phyloP scores from a whole-genome alignment of 2,888 invertebrate species.

The Phyllotreta striolata region DNA sequence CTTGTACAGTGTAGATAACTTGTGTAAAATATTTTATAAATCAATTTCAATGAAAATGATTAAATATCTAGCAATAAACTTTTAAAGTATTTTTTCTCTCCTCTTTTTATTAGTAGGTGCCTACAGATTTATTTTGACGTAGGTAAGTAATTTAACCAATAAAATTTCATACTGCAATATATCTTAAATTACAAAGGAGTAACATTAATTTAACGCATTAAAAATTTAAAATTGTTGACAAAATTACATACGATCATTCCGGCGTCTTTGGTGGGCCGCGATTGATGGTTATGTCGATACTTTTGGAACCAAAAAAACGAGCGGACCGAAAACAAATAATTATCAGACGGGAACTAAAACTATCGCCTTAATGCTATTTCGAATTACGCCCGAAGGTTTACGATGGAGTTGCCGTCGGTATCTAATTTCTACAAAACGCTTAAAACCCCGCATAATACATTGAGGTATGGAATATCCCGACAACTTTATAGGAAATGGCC shows the following conservation, averaged over 20 bases:
- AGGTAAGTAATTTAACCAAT: background rate
- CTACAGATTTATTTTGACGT: too few species aligned
- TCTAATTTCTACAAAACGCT: too few species aligned
- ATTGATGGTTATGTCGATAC: background rate
- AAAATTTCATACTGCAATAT: background rate
- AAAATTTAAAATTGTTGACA: background rate
- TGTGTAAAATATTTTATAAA: conserved; percentile 65
- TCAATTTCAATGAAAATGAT: conserved; percentile 57
- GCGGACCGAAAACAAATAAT: conserved; percentile 3
- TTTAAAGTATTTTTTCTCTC: conserved; percentile 13
- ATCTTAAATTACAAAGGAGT: background rate
- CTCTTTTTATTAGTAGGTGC: background rate
- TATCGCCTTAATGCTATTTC: background rate
- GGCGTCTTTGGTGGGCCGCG: conserved; percentile 6
- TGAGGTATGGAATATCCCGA: too few species aligned
- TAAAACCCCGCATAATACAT: too few species aligned
- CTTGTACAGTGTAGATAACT: conserved; percentile 64
- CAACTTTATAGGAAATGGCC: too few species aligned
- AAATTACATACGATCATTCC: background rate
- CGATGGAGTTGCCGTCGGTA: too few species aligned
- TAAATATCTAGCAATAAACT: conserved; percentile 57
- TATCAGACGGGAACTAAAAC: conserved; percentile 1
- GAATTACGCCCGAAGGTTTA: too few species aligned
- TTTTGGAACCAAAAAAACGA: conserved; percentile 9
- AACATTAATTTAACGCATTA: too few species aligned